phyloP scores from a whole-genome alignment of 2,888 invertebrate genomes.

The Malachius bipustulatus region DNA sequence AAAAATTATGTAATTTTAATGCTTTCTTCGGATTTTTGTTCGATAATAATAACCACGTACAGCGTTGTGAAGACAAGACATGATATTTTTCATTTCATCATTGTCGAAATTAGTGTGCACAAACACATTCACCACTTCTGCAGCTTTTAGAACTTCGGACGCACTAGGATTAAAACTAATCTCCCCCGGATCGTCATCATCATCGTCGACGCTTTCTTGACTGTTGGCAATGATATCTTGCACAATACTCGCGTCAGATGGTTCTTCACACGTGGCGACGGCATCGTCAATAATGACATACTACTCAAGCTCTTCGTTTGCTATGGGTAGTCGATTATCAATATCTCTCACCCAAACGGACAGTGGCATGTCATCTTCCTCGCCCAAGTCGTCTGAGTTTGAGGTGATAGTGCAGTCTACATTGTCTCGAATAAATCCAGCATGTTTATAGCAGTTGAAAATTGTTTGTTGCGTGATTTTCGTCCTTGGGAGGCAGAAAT shows the following conservation, averaged over 20 bases:
- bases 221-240: conserved; percentile 7
- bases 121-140: conserved; percentile 11
- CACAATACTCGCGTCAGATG: conserved; percentile 12
- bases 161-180: conserved; percentile 11
- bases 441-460: not conserved
- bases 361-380: not conserved
- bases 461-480: not conserved
- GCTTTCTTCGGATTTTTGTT: no score
- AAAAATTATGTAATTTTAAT: no score
- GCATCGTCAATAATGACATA: conserved; percentile 9
- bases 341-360: conserved; percentile 4
- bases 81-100: conserved; percentile 6
- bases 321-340: no score
- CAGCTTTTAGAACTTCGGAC: conserved; percentile 12
- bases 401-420: not conserved
- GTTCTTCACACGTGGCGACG: conserved; percentile 10
- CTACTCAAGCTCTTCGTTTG: no score
- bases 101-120: conserved; percentile 10
- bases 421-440: not conserved
- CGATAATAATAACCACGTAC: conserved; percentile 3
- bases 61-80: conserved; percentile 5
- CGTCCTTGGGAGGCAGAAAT: not conserved
- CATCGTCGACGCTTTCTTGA: conserved; percentile 11
- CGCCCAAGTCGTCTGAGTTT: not conserved
- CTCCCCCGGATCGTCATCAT: conserved; percentile 10